Evolutionary conservation across 1,140 invertebrate species (phyloP), one percentile per base, ranked within the genome.

Genomic region (Teleogryllus occipitalis): DNA sequence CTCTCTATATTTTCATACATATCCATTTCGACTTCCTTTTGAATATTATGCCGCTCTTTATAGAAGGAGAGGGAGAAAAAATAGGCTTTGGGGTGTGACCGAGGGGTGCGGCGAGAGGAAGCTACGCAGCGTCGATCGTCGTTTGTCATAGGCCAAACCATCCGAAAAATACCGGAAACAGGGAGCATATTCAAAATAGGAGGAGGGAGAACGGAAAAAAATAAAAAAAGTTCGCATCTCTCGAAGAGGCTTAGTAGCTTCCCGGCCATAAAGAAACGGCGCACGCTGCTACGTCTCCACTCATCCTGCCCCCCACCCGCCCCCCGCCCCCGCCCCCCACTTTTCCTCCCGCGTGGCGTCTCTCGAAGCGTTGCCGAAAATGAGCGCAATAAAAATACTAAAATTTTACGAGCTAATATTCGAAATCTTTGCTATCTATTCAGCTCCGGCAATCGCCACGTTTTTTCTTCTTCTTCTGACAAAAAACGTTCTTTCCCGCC

Each of bases 131-230:
- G 27, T 46, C 54, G 78, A 78, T 78, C 78, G 78, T 74, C 78
- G 54, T 78, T 78, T 78, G 78, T 78, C 78, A 78, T 49, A 8
- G 73, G 27, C 78, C 78, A 49, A 78, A 78, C 78, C 65, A 78
- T 78, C 78, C 78, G 78, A 80, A 80, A 75, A 80, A 74, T 74
- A 74, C 79, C 79, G 76, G 76, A 77, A 80, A 27, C 49, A 80
- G 75, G 74, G 49, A 80, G 47, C 76, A 80, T 80, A 77, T 80
- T 80, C 79, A 39, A 39, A 72, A 73, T 46, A 47, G 78, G 48
- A 78, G 54, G 54, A 65, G 10, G 54, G 10, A 65, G 54, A 65
- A 65, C 10, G 18, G 54, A 65, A 65, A 65, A 65, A 65, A 65
- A 65, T 65, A 65, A 65, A 65, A 65, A 65, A 65, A 65, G 54